These are phyloP conservation scores for Thera britannica DNA, from an alignment of 2,888 invertebrate species.

Conservation along the genomic window DNA sequence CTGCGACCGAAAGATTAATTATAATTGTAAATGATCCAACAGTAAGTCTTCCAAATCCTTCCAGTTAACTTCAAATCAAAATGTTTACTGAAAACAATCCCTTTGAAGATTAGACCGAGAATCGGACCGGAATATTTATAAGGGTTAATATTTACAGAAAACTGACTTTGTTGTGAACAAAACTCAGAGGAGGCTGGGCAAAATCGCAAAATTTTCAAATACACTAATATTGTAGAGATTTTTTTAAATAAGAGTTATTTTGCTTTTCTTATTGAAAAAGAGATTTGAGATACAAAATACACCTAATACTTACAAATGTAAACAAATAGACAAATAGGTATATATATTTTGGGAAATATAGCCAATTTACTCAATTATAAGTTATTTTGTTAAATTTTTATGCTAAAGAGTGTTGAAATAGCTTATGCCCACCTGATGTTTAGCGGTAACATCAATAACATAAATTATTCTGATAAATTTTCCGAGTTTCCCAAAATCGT, in stretches of 20 bases:
- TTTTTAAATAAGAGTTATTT: too few species aligned
- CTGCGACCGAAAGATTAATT: conserved; percentile 76
- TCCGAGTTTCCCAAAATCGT: not conserved
- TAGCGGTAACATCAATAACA: too few species aligned
- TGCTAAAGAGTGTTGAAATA: too few species aligned
- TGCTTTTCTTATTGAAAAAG: too few species aligned
- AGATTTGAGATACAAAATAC: too few species aligned
- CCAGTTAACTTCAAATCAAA: conserved; percentile 79
- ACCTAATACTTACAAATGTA: too few species aligned
- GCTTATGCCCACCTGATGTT: too few species aligned
- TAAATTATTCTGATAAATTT: not conserved
- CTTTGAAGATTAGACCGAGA: conserved; percentile 76
- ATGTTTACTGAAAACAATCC: conserved; percentile 82
- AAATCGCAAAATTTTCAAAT: not conserved
- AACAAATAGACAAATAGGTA: too few species aligned
- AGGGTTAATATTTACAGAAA: conserved; percentile 58
- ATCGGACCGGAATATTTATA: conserved; percentile 78
- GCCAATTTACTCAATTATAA: too few species aligned
- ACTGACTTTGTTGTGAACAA: conserved; percentile 50
- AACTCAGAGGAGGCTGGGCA: conserved; percentile 25
- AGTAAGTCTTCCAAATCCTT: conserved; percentile 66
- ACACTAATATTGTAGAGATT: too few species aligned
- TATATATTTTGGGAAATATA: too few species aligned
- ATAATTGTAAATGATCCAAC: conserved; percentile 78
- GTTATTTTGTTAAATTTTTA: too few species aligned